Conservation (phyloP, 1,140 invertebrate species). For the Macrostomum lignano region DNA sequence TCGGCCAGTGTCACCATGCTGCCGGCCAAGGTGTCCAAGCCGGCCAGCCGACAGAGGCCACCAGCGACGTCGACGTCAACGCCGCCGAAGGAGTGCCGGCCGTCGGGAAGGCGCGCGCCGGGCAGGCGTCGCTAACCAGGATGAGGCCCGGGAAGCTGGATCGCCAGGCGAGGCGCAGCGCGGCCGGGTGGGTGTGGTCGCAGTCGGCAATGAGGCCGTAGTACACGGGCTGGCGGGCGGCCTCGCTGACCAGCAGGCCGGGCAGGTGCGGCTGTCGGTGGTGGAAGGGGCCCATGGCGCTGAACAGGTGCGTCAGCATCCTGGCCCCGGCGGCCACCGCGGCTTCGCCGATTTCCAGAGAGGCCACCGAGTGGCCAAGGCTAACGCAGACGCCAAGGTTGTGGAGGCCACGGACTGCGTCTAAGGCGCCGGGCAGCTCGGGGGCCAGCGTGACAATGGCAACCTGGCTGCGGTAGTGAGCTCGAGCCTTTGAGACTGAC, state of each 20-base stretch:
- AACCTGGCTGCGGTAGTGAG: constrained; percentile 39
- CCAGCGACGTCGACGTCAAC: constrained; percentile 46
- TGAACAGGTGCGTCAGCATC: constrained; percentile 93
- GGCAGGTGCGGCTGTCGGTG: constrained; percentile 83
- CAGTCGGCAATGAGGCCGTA: constrained; percentile 88
- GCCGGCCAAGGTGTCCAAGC: constrained; percentile 63
- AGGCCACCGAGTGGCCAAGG: constrained; percentile 48
- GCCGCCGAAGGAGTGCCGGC: constrained; percentile 52
- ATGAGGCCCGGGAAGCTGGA: constrained; percentile 45
- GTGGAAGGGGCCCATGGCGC: constrained; percentile 92
- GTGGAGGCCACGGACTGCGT: constrained; percentile 43
- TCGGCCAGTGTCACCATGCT: constrained; percentile 16
- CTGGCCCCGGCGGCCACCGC: constrained; percentile 54
- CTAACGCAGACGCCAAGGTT: constrained; percentile 43
- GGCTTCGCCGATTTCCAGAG: constrained; percentile 47
- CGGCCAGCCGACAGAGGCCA: constrained; percentile 45
- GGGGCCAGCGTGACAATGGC: constrained; percentile 70
- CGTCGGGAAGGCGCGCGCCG: constrained; percentile 56
- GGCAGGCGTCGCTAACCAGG: constrained; percentile 77
- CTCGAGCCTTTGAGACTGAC: too few species aligned
- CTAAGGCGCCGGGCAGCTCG: constrained; percentile 43
- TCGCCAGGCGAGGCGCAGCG: constrained; percentile 61
- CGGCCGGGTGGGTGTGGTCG: constrained; percentile 76
- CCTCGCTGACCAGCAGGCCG: constrained; percentile 51
- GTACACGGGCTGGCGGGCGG: constrained; percentile 32